Percentiles rank a stretch among this genome's conserved stretches.
Conservation (phyloP, 2,797 vertebrate genomes). For the Cynopterus sphinx region DNA sequence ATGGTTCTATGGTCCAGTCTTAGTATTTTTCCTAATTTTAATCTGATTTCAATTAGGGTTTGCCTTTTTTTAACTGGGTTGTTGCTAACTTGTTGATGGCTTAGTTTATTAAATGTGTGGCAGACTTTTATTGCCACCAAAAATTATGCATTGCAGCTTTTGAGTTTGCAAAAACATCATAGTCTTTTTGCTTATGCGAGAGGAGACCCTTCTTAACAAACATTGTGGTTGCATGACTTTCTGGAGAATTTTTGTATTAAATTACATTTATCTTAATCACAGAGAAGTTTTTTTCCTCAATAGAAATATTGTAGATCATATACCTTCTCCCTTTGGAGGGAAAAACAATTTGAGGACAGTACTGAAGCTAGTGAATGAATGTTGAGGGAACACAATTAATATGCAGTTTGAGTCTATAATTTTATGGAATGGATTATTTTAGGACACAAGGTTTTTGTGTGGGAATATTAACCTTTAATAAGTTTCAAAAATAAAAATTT, state of each 20-base stretch:
- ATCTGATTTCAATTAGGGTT: neutral
- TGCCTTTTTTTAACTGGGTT: neutral
- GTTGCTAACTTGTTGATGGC: neutral
- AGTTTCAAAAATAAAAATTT: neutral
- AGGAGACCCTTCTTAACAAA: neutral
- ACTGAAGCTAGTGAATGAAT: neutral
- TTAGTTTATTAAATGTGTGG: neutral
- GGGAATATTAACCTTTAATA: neutral
- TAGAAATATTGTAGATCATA: neutral
- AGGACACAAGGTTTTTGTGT: constrained; percentile 8
- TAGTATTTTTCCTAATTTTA: constrained; percentile 18
- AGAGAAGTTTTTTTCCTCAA: neutral
- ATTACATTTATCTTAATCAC: neutral
- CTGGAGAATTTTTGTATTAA: neutral
- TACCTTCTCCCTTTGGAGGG: neutral
- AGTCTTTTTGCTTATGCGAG: neutral
- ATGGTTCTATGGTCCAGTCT: neutral
- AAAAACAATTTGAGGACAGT: neutral
- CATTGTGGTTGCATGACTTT: neutral
- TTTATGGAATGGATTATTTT: constrained; percentile 27
- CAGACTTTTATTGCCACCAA: neutral
- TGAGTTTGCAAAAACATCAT: neutral
- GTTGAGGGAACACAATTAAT: neutral
- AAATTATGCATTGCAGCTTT: neutral
- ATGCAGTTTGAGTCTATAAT: neutral